Conservation (phyloP, 2,888 invertebrate genomes). For the Hydraecia micacea region DNA sequence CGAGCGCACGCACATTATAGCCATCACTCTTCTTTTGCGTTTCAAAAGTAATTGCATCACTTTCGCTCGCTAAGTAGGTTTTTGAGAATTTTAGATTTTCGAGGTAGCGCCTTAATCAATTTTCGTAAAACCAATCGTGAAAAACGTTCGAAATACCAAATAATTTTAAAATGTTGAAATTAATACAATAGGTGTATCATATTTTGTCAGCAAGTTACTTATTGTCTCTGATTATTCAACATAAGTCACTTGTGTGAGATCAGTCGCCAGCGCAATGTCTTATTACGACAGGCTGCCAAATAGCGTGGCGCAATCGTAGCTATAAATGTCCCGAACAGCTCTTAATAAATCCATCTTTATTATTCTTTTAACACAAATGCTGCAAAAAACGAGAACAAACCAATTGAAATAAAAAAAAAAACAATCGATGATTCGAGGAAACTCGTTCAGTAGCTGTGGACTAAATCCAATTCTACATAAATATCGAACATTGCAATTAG, state of each 20-base stretch:
- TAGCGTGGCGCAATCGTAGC: slow-evolving; percentile 40
- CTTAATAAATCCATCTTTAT: slow-evolving; percentile 39
- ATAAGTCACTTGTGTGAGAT: slow-evolving; percentile 33
- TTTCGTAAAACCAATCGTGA: slow-evolving; percentile 8
- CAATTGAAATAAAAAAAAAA: slow-evolving; percentile 21
- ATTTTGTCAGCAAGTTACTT: slow-evolving; percentile 27
- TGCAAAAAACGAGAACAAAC: slow-evolving; percentile 26
- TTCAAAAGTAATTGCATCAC: too few relatives aligned
- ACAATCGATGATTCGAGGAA: slow-evolving; percentile 25
- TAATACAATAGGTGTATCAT: not conserved
- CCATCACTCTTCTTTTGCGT: too few relatives aligned
- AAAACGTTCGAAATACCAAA: not conserved
- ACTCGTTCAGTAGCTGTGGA: slow-evolving; percentile 1
- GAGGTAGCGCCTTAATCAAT: too few relatives aligned
- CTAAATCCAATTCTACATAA: slow-evolving; percentile 15
- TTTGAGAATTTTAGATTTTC: too few relatives aligned
- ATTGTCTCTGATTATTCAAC: slow-evolving; percentile 37
- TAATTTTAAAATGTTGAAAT: not conserved
- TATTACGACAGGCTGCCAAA: slow-evolving; percentile 51
- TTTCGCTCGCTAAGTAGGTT: too few relatives aligned
- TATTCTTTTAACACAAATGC: slow-evolving; percentile 28
- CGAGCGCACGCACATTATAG: too few relatives aligned
- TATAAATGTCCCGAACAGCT: slow-evolving; percentile 36
- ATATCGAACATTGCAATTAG: slow-evolving; percentile 18
- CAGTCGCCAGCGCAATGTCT: slow-evolving; percentile 47